Evolutionary conservation across 2,797 vertebrate species (phyloP), one percentile per base, ranked within the genome.

Genomic region (Simalia tracyae): DNA sequence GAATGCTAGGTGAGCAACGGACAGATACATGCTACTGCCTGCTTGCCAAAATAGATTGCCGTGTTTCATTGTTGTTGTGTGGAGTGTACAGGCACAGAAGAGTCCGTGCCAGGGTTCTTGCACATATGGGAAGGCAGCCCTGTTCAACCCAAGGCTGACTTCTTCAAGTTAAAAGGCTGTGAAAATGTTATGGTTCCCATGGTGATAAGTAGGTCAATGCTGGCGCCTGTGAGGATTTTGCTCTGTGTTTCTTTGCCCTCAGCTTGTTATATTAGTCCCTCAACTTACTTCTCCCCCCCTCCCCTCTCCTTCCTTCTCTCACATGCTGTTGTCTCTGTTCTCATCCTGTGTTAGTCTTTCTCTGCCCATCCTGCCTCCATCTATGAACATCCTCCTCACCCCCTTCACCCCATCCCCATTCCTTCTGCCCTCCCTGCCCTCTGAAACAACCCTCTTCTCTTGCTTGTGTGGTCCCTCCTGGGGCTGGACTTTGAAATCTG

Each of bases 401-500:
- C 88, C 93, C 61, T 36, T 60, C 60, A 6, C 92, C 92, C 85
- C 85, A 63, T 64, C 22, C 31, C 89, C 88, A 81, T 50, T 9
- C 90, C 90, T n/a, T 0, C 1, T 84, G 95, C 10, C 63, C 36
- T 92, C 72, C 61, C 60, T 90, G 64, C 17, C 6, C 87, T 93
- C 93, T 3, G 0, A 91, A 95, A 90, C 90, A 95, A 76, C 92
- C 61, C 89, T 94, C 93, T 93, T 90, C 10, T 68, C 91, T 95
- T 92, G 92, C 95, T 95, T 95, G 94, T 96, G 96, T 96, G 96
- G 96, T 94, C 93, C 60, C 92, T 94, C 93, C 92, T 36, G 6
- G 84, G 94, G 94, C 94, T 1, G 6, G 93, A 93, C 97, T 97
- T 97, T 96, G 96, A 97, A 97, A 97, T 97, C 95, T 96, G 95